A percentile compares a stretch with the other conserved stretches of the same genome.
These are phyloP conservation scores for Somateria mollissima DNA, from an alignment of 2,797 vertebrate species.

Conservation along the genomic window DNA sequence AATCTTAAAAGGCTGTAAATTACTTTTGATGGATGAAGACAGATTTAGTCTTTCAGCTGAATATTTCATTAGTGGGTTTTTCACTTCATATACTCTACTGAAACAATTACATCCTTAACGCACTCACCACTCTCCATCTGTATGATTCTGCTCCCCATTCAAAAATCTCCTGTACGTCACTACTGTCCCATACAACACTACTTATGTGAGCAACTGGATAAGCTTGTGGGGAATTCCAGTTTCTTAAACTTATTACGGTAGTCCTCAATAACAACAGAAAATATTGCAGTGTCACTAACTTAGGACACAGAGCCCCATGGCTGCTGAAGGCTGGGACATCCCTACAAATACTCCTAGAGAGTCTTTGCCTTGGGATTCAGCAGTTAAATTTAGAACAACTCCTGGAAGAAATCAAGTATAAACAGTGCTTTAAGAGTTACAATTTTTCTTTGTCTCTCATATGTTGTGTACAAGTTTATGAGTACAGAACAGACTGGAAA, in stretches of 20 bases:
- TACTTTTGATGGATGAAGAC: background rate
- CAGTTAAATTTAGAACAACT: background rate
- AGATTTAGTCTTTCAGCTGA: slow-evolving; percentile 3
- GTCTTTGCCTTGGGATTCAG: background rate
- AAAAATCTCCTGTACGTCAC: background rate
- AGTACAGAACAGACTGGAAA: background rate
- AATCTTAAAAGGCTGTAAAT: slow-evolving; percentile 39
- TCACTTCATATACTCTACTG: background rate
- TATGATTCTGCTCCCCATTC: background rate
- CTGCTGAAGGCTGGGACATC: background rate
- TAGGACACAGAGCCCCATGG: background rate
- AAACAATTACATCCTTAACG: background rate
- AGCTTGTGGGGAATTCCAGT: background rate
- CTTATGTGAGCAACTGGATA: background rate
- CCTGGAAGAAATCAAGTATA: background rate
- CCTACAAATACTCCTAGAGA: accelerated
- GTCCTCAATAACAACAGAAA: background rate
- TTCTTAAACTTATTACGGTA: background rate
- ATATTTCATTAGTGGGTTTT: slow-evolving; percentile 7
- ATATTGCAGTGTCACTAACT: background rate
- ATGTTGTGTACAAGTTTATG: background rate
- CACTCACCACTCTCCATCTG: background rate
- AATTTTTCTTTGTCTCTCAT: background rate
- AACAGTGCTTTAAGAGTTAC: background rate
- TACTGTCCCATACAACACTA: background rate